Evolutionary conservation across 2,113 vertebrate species (phyloP).

Genomic region (Cyrtonyx montezumae): DNA sequence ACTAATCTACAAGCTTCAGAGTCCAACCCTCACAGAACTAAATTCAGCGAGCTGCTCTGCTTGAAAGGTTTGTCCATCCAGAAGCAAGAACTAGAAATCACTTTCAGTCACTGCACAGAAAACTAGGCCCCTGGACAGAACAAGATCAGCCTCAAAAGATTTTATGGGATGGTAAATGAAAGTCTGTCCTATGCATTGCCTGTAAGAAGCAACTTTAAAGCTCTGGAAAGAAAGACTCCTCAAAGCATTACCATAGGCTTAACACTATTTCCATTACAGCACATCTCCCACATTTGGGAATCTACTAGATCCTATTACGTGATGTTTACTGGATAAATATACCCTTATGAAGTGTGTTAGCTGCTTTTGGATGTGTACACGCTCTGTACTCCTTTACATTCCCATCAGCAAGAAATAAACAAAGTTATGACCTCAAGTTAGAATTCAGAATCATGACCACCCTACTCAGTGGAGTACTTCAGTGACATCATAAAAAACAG

Average conservation of each 20-base stretch:
- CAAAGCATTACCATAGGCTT: background rate
- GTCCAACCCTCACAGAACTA: background rate
- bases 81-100: background rate
- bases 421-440: background rate
- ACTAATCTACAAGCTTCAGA: background rate
- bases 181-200: accelerated
- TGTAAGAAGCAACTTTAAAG: background rate
- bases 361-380: background rate
- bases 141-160: background rate
- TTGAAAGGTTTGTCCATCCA: background rate
- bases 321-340: conserved; percentile 37
- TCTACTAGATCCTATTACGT: conserved; percentile 21
- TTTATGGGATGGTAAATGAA: background rate
- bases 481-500: background rate
- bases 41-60: conserved; percentile 8
- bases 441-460: background rate
- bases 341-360: background rate
- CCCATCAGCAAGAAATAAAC: background rate
- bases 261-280: conserved; percentile 30
- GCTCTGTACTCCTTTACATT: background rate
- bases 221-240: background rate
- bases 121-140: background rate
- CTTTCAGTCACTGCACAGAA: background rate
- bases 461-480: background rate
- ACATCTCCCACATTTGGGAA: background rate